Evolutionary conservation across 2,888 invertebrate species (phyloP).

Genomic region (Operophtera brumata): DNA sequence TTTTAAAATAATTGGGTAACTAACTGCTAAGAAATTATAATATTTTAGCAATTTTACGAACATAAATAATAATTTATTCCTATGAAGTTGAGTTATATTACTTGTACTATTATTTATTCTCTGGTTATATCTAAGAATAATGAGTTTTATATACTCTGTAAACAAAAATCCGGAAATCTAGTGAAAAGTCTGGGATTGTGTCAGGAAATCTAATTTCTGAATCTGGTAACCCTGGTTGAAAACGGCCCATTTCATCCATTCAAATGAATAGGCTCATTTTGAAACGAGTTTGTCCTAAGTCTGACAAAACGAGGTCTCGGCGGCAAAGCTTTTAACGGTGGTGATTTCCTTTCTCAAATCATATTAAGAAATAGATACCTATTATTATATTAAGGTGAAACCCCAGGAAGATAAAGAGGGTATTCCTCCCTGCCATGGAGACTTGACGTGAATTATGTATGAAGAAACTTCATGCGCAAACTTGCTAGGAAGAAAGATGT

Average conservation of each 20-base stretch:
- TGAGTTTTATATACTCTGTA: no score
- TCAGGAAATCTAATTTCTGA: no score
- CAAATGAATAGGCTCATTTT: slow-evolving; percentile 7
- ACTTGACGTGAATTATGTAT: slow-evolving; percentile 20
- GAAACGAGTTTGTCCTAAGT: slow-evolving; percentile 12
- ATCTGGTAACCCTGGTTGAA: no score
- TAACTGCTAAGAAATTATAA: no score
- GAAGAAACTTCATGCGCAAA: slow-evolving; percentile 17
- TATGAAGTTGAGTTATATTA: no score
- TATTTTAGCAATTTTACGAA: no score
- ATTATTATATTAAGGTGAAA: slow-evolving; percentile 6
- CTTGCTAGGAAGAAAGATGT: slow-evolving; percentile 15
- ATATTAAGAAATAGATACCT: neutral
- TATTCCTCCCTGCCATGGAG: slow-evolving; percentile 2
- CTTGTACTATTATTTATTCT: no score
- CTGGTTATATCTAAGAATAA: no score
- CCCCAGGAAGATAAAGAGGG: neutral
- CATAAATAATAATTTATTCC: no score
- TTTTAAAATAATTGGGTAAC: no score
- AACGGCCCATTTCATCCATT: slow-evolving; percentile 4
- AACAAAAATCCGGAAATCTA: no score
- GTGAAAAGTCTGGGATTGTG: no score
- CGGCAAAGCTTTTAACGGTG: neutral
- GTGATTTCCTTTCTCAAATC: slow-evolving; percentile 1
- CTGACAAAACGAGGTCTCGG: slow-evolving; percentile 16